These are phyloP conservation scores for Pygmarrhopalites habei DNA, from an alignment of 1,140 invertebrate species.

Conservation along the genomic window DNA sequence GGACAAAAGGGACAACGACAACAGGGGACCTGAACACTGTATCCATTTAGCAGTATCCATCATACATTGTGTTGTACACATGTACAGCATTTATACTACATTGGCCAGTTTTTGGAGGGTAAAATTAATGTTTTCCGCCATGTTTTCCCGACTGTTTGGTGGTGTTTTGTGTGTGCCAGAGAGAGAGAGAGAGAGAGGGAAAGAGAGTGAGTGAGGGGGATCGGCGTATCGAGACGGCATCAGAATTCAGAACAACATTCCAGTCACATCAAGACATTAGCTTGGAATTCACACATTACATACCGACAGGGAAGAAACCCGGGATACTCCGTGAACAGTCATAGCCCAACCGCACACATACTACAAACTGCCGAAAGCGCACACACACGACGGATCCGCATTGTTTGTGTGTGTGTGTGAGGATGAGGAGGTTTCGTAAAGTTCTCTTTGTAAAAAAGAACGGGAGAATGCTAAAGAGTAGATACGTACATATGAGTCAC, in stretches of 20 bases:
- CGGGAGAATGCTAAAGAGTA: too few species aligned
- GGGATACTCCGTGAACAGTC: neutral
- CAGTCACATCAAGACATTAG: slow-evolving; percentile 30
- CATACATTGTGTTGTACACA: too few species aligned
- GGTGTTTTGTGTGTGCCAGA: neutral
- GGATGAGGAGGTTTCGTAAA: neutral
- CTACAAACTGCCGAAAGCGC: neutral
- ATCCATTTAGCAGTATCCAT: too few species aligned
- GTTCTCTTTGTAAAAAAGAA: too few species aligned
- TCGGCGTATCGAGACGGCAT: slow-evolving; percentile 9
- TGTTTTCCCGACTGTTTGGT: neutral
- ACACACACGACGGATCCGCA: neutral
- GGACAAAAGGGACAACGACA: too few species aligned
- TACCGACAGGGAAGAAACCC: slow-evolving; percentile 6
- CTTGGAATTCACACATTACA: slow-evolving; percentile 28
- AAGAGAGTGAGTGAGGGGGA: neutral
- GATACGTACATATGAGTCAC: too few species aligned
- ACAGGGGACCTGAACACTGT: too few species aligned
- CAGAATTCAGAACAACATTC: slow-evolving; percentile 29
- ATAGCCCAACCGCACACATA: neutral
- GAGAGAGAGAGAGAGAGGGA: too few species aligned
- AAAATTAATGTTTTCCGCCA: too few species aligned
- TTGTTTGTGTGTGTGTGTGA: neutral
- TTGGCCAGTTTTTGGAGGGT: too few species aligned
- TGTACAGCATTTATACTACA: too few species aligned